Conservation (phyloP, 2,888 invertebrate species). For the Actias luna region DNA sequence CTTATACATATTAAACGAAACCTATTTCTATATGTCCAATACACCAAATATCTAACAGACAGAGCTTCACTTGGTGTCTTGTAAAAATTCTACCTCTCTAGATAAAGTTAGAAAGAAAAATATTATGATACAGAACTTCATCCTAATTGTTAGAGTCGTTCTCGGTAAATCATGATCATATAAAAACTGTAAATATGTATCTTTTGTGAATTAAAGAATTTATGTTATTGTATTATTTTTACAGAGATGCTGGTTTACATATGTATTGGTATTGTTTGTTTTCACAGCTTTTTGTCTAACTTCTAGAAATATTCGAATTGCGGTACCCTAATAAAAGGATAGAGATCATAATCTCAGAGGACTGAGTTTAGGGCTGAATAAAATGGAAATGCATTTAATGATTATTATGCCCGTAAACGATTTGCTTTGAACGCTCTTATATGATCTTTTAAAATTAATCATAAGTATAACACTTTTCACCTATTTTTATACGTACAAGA, state of each 20-base stretch:
- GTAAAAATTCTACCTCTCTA: too few species aligned
- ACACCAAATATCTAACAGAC: too few species aligned
- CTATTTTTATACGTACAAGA: conserved; percentile 18
- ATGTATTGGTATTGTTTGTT: not conserved
- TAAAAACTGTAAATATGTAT: too few species aligned
- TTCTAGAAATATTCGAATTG: not conserved
- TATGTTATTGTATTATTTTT: not conserved
- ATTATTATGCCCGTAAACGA: conserved; percentile 77
- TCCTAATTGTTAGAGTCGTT: too few species aligned
- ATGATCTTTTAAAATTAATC: conserved; percentile 60
- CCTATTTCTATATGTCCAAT: too few species aligned
- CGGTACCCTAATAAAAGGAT: conserved; percentile 69
- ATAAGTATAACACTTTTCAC: conserved; percentile 65
- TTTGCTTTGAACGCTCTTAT: conserved; percentile 60
- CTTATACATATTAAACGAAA: too few species aligned
- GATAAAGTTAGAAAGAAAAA: too few species aligned
- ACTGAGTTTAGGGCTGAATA: conserved; percentile 71
- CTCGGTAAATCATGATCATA: too few species aligned
- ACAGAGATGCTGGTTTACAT: not conserved
- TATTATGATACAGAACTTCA: too few species aligned
- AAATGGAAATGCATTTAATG: conserved; percentile 77
- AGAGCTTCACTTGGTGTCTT: too few species aligned
- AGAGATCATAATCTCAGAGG: conserved; percentile 76
- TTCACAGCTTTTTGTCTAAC: not conserved
- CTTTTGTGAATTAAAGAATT: not conserved